Evolutionary conservation across 37 sponge, comb jelly and placozoan species (phyloP), one percentile per base, ranked within the genome.

Genomic region (Spongilla lacustris): DNA sequence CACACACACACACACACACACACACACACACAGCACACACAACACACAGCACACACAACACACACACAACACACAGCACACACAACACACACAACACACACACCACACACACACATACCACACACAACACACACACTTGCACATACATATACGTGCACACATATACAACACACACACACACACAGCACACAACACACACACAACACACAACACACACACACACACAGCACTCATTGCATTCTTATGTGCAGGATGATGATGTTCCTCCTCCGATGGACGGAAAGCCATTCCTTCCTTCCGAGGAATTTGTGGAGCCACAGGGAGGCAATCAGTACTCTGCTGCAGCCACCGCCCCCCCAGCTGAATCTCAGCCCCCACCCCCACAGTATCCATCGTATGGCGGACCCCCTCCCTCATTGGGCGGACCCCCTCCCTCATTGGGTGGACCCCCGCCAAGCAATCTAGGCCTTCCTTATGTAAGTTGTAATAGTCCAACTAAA

Each of bases 381-480:
- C 58, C 58, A 10, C 58, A 58, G 58, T 58, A 58, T 14, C 58
- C 58, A 14, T 58, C 58, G 19, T 58, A 58, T 14, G 33, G 80
- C 73, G 33, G 86, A 27, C 6, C 72, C 74, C 77, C 81, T 72
- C 33, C 86, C 73, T 0, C 49, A 28, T 11, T 79, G 77, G 67
- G 71, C 41, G n/a, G 67, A 78, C 8, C 79, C 76, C 12, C 36
- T n/a, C 38, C 71, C 34, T n/a, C 19, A 35, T n/a, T n/a, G n/a
- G n/a, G n/a, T n/a, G n/a, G n/a, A n/a, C n/a, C n/a, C n/a, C 70
- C 69, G 33, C 24, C 73, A 79, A 2, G 50, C 75, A 74, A 88
- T 69, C 82, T 68, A 5, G 67, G 77, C 66, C 69, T 88, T 3
- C 88, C 88, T 14, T 88, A 88, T 33, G 88, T 88, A 76, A 69